These are phyloP conservation scores for Poecilia latipinna DNA, from an alignment of 2,113 vertebrate genomes.

Conservation along the genomic window DNA sequence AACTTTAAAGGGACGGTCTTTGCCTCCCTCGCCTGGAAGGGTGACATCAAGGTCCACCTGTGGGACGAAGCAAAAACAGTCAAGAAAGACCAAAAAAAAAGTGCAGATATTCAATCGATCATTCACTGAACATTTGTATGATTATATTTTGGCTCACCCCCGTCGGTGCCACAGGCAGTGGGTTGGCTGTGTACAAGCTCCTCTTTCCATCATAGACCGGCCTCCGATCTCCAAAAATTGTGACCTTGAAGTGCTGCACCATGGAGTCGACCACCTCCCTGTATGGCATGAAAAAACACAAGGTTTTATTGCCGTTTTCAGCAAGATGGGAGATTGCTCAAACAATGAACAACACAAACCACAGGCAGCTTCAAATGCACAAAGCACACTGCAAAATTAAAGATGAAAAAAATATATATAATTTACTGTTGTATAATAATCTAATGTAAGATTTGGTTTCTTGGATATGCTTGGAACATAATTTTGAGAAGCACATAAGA, in stretches of 20 bases:
- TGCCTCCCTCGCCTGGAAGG: constrained; percentile 97
- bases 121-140: neutral
- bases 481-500: neutral
- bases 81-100: neutral
- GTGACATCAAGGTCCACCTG: constrained; percentile 99
- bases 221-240: constrained; percentile 97
- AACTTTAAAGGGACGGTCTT: constrained; percentile 98
- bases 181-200: constrained; percentile 98
- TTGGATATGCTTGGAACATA: neutral
- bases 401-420: neutral
- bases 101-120: neutral
- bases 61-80: constrained; percentile 2
- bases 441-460: neutral
- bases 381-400: neutral
- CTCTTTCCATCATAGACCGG: constrained; percentile 99
- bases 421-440: neutral
- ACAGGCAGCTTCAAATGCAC: neutral
- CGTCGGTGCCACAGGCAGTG: constrained; percentile 93
- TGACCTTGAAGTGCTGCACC: constrained; percentile 99
- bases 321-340: neutral
- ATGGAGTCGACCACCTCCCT: constrained; percentile 99
- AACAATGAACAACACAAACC: neutral
- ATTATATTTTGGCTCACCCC: constrained; percentile 84
- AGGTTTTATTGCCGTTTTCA: neutral
- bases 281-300: constrained; percentile 34